phyloP scores from a whole-genome alignment of 2,888 invertebrate genomes.

The Meteorus cinctellus region DNA sequence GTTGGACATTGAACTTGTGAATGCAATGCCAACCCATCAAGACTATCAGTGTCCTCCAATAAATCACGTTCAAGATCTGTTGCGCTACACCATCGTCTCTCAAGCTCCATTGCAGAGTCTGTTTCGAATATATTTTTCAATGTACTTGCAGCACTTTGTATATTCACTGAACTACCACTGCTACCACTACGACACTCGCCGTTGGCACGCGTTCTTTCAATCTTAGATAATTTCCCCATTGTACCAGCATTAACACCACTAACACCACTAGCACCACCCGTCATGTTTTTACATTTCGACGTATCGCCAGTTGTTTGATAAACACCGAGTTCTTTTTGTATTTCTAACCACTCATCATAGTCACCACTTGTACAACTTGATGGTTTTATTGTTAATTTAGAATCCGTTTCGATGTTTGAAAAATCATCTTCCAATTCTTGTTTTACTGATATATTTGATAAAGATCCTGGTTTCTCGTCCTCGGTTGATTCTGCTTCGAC shows the following conservation, averaged over 20 bases:
- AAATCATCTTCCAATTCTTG: conserved; percentile 70
- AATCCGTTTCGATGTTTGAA: conserved; percentile 63
- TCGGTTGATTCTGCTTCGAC: conserved; percentile 66
- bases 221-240: conserved; percentile 53
- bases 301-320: conserved; percentile 63
- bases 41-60: conserved; percentile 68
- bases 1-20: conserved; percentile 15
- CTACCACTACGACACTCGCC: conserved; percentile 63
- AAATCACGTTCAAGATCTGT: conserved; percentile 70
- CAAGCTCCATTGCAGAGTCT: conserved; percentile 53
- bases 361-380: conserved; percentile 71
- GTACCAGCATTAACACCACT: conserved; percentile 41
- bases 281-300: conserved; percentile 60
- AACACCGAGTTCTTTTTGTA: conserved; percentile 79
- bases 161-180: conserved; percentile 46
- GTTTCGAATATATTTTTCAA: conserved; percentile 59
- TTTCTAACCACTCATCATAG: conserved; percentile 81
- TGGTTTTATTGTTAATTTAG: conserved; percentile 64
- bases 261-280: conserved; percentile 41
- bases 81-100: conserved; percentile 64
- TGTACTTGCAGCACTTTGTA: conserved; percentile 52
- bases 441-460: conserved; percentile 66
- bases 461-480: conserved; percentile 49
- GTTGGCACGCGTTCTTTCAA: conserved; percentile 68
- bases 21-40: conserved; percentile 64